A percentile compares a stretch with the other conserved stretches of the same genome.
phyloP scores from a whole-genome alignment of 2,888 invertebrate genomes.

The Sipunculus nudus region DNA sequence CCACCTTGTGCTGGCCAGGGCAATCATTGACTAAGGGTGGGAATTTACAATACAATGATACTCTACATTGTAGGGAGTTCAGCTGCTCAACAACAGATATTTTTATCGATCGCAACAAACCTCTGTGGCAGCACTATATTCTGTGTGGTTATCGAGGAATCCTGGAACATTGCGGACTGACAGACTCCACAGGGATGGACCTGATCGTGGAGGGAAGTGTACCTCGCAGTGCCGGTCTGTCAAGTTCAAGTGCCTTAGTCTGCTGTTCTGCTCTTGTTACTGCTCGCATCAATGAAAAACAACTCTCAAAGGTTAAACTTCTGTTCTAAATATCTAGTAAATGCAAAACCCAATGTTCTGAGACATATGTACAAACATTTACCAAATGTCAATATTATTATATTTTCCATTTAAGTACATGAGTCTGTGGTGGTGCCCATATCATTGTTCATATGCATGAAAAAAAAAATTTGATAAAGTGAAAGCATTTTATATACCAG shows the following conservation, averaged over 20 bases:
- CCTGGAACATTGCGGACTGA: conserved; percentile 70
- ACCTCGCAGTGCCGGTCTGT: conserved; percentile 92
- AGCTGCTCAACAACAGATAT: conserved; percentile 43
- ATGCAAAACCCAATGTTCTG: too few species aligned
- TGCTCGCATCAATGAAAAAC: conserved; percentile 71
- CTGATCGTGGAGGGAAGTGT: conserved; percentile 85
- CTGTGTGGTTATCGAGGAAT: conserved; percentile 92
- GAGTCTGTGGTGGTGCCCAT: too few species aligned
- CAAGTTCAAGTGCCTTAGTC: conserved; percentile 97
- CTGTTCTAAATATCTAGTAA: too few species aligned
- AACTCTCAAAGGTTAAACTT: conserved; percentile 60
- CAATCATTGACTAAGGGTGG: too few species aligned
- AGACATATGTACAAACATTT: too few species aligned
- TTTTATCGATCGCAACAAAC: conserved; percentile 52
- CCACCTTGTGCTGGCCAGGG: too few species aligned
- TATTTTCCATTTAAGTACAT: too few species aligned
- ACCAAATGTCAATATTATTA: too few species aligned
- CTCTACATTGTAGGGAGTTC: conserved; percentile 54
- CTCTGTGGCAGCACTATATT: conserved; percentile 92
- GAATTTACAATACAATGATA: too few species aligned
- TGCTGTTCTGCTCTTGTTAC: conserved; percentile 89
- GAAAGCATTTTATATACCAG: too few species aligned
- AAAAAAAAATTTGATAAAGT: too few species aligned
- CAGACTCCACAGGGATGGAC: conserved; percentile 72
- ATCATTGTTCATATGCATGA: too few species aligned